A percentile compares a stretch with the other conserved stretches of the same genome.
Conservation (phyloP, 2,888 invertebrate species). For the Cantharis flavilabris region DNA sequence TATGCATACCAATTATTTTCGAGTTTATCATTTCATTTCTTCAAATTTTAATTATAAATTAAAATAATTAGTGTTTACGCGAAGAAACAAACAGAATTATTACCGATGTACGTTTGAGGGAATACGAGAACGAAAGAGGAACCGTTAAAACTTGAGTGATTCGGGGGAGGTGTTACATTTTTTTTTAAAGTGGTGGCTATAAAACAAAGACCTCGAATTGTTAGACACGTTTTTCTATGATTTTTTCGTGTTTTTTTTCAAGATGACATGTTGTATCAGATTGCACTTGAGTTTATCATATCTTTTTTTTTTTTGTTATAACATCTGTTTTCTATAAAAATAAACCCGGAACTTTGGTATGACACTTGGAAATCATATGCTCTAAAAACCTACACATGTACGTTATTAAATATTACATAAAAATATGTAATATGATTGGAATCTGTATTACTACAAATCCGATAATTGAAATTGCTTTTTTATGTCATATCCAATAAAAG, state of each 20-base stretch:
- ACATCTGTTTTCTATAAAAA: not conserved
- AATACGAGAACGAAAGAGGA: not conserved
- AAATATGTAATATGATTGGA: not conserved
- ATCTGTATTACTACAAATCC: not conserved
- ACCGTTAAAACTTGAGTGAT: not conserved
- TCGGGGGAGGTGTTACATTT: not conserved
- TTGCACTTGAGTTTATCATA: not conserved
- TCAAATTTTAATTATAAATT: not conserved
- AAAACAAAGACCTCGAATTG: not conserved
- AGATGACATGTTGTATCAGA: not conserved
- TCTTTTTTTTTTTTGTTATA: not conserved
- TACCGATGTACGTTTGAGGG: not conserved
- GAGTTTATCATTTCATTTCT: not conserved
- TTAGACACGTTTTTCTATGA: not conserved
- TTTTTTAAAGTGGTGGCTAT: not conserved
- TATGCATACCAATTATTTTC: constrained; percentile 2
- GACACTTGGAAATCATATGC: not conserved
- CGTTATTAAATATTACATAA: not conserved
- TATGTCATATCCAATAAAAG: not conserved
- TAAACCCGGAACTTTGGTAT: not conserved
- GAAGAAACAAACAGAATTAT: not conserved
- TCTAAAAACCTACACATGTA: not conserved
- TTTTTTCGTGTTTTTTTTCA: not conserved
- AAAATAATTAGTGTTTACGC: not conserved
- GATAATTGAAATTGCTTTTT: constrained; percentile 2